These are phyloP conservation scores for Podilymbus podiceps DNA, from an alignment of 2,113 vertebrate species.

Conservation along the genomic window DNA sequence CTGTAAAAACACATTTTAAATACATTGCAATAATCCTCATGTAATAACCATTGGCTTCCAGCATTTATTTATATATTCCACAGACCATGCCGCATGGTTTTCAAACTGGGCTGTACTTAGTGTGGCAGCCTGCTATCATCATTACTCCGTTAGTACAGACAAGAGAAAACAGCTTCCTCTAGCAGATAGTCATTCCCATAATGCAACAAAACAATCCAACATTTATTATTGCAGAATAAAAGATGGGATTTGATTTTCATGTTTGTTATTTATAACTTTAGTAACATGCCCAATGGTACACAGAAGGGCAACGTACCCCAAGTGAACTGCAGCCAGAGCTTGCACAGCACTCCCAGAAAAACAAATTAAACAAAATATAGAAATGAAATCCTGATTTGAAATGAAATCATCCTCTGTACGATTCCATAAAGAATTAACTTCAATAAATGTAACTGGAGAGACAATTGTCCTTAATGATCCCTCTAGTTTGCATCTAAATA, in stretches of 20 bases:
- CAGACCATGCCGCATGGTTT: neutral
- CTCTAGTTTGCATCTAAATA: neutral
- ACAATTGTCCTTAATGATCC: neutral
- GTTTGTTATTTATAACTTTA: neutral
- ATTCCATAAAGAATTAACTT: neutral
- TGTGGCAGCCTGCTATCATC: neutral
- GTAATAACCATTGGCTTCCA: neutral
- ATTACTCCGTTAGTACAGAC: neutral
- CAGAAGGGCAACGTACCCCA: neutral
- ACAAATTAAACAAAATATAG: neutral
- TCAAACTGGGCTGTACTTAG: neutral
- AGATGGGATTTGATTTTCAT: neutral
- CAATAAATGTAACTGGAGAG: neutral
- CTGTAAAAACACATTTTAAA: conserved; percentile 12
- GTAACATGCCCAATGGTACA: neutral
- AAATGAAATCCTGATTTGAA: neutral
- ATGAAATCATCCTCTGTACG: neutral
- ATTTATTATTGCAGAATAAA: neutral
- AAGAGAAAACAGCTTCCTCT: neutral
- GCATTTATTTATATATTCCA: neutral
- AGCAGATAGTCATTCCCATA: neutral
- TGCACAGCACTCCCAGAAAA: neutral
- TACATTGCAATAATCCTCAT: neutral
- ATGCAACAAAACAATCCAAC: neutral
- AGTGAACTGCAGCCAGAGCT: neutral